A percentile compares a stretch with the other conserved stretches of the same genome.
phyloP scores from a whole-genome alignment of 1,140 invertebrate species.

The Chrysomallon squamiferum region DNA sequence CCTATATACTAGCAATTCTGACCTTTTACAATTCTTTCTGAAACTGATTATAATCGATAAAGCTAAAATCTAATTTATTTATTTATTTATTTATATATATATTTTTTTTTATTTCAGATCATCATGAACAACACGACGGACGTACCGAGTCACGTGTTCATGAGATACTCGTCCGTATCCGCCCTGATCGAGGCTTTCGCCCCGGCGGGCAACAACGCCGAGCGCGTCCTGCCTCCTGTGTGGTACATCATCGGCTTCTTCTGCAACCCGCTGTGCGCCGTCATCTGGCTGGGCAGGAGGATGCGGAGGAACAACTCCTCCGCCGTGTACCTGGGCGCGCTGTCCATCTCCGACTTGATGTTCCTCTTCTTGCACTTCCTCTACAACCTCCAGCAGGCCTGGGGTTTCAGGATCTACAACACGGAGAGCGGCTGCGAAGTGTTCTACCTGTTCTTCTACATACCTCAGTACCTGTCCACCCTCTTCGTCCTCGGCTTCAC shows the following conservation, averaged over 20 bases:
- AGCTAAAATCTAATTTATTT: too few relatives aligned
- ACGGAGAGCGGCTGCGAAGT: slow-evolving; percentile 36
- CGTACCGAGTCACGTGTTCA: neutral
- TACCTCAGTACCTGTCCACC: slow-evolving; percentile 56
- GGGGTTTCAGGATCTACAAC: slow-evolving; percentile 43
- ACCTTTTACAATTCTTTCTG: too few relatives aligned
- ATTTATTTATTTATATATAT: too few relatives aligned
- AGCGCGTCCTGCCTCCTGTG: slow-evolving; percentile 47
- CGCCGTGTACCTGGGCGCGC: slow-evolving; percentile 56
- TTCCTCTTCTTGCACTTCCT: slow-evolving; percentile 54
- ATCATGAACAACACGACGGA: slow-evolving; percentile 14
- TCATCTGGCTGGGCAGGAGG: slow-evolving; percentile 52
- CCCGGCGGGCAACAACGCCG: slow-evolving; percentile 34
- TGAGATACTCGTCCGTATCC: slow-evolving; percentile 12
- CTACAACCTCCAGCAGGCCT: slow-evolving; percentile 41
- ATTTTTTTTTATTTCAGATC: neutral
- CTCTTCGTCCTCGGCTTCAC: slow-evolving; percentile 77
- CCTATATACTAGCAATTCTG: too few relatives aligned
- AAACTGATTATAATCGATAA: too few relatives aligned
- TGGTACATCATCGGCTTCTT: slow-evolving; percentile 58
- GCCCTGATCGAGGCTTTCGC: slow-evolving; percentile 30
- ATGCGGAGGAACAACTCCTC: slow-evolving; percentile 58
- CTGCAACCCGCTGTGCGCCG: slow-evolving; percentile 54
- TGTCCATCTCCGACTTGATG: slow-evolving; percentile 55
- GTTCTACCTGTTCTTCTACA: slow-evolving; percentile 43